Conservation (phyloP, 2,113 vertebrate species). For the Craseonycteris thonglongyai region DNA sequence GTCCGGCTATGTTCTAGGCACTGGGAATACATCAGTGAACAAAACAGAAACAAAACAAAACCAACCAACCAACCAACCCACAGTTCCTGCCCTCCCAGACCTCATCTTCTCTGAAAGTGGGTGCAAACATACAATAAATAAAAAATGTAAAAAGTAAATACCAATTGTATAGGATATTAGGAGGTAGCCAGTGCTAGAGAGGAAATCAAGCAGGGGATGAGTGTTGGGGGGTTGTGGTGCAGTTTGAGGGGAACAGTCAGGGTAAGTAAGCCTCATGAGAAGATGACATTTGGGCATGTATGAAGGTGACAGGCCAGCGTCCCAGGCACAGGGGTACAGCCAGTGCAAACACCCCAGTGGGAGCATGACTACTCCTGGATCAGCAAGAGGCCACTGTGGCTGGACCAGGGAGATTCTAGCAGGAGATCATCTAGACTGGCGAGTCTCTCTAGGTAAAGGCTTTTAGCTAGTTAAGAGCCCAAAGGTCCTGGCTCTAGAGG, state of each 20-base stretch:
- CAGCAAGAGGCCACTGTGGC: not conserved
- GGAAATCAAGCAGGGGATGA: not conserved
- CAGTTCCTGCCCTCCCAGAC: not conserved
- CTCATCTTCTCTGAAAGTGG: not conserved
- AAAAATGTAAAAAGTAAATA: not conserved
- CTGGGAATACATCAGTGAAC: not conserved
- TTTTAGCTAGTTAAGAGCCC: not conserved
- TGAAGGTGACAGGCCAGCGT: not conserved
- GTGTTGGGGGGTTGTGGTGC: fast-evolving
- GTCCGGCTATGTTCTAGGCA: not conserved
- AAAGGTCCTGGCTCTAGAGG: not conserved
- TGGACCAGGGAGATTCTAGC: not conserved
- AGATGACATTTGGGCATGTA: fast-evolving
- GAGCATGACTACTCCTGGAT: not conserved
- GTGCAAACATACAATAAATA: not conserved
- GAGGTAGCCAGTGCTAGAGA: not conserved
- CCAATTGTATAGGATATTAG: not conserved
- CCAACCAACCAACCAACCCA: no score
- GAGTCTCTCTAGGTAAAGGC: no score
- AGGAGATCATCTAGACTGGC: no score
- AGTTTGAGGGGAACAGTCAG: not conserved
- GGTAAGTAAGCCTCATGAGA: no score
- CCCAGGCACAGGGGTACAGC: not conserved
- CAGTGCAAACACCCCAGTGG: not conserved
- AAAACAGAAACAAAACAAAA: not conserved